Conservation (phyloP, 2,888 invertebrate genomes). For the Drosophila multiciliata region DNA sequence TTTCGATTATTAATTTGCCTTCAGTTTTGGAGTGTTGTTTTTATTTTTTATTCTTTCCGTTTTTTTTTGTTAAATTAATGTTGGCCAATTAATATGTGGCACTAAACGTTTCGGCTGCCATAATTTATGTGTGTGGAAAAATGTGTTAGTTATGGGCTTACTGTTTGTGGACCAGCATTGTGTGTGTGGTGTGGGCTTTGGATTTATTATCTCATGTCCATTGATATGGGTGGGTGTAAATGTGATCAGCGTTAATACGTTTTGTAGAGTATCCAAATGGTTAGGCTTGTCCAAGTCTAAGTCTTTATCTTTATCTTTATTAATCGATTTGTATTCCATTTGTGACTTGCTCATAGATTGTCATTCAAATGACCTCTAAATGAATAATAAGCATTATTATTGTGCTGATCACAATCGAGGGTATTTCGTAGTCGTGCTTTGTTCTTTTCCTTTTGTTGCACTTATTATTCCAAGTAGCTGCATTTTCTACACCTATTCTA, state of each 20-base stretch:
- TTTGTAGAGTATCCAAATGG: constrained; percentile 6
- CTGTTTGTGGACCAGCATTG: constrained; percentile 55
- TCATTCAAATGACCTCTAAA: background rate
- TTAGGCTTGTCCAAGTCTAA: background rate
- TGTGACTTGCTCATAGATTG: background rate
- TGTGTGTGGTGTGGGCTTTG: constrained; percentile 53
- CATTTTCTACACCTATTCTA: constrained; percentile 1
- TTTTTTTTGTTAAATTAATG: constrained; percentile 63
- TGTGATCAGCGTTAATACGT: constrained; percentile 59
- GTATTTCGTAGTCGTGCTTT: background rate
- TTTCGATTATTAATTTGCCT: constrained; percentile 68
- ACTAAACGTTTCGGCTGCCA: constrained; percentile 69
- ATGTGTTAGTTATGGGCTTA: constrained; percentile 44
- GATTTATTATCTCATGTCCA: constrained; percentile 51
- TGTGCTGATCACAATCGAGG: background rate
- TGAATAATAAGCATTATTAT: background rate
- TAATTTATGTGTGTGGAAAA: constrained; percentile 58
- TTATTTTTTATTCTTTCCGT: constrained; percentile 12
- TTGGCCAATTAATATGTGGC: constrained; percentile 79
- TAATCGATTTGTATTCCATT: background rate
- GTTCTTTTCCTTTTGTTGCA: background rate
- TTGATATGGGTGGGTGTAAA: constrained; percentile 74
- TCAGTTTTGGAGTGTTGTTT: constrained; percentile 45
- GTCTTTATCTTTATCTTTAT: background rate
- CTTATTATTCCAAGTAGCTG: background rate